phyloP scores from a whole-genome alignment of 1,140 invertebrate species.

The Drepana arcuata region DNA sequence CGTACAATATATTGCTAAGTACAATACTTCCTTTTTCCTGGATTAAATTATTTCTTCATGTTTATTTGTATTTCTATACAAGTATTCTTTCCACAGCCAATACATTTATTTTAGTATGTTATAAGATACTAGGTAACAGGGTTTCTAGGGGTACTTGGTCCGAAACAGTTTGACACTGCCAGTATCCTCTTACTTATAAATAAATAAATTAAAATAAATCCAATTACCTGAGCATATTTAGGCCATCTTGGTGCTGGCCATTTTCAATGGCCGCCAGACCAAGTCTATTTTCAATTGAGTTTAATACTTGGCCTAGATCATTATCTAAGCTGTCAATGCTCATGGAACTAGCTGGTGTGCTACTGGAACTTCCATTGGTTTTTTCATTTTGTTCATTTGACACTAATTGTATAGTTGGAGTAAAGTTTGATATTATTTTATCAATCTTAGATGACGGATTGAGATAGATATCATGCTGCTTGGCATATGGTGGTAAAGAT shows the following conservation, averaged over 20 bases:
- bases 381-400: constrained; percentile 40
- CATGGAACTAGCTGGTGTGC: constrained; percentile 5
- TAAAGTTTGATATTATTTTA: constrained; percentile 19
- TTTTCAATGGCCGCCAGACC: constrained; percentile 63
- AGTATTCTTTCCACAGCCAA: too few species aligned
- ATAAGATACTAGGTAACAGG: too few species aligned
- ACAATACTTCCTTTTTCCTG: too few species aligned
- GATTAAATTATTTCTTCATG: too few species aligned
- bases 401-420: constrained; percentile 39
- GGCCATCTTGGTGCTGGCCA: constrained; percentile 58
- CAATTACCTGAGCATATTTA: constrained; percentile 57
- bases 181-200: too few species aligned
- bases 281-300: constrained; percentile 65
- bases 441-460: constrained; percentile 23
- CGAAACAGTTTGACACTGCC: too few species aligned
- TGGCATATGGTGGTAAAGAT: constrained; percentile 28
- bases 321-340: constrained; percentile 25
- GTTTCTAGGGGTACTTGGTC: too few species aligned
- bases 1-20: too few species aligned
- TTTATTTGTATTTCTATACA: too few species aligned
- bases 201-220: neutral
- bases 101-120: too few species aligned
- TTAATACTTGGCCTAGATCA: constrained; percentile 56
- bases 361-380: constrained; percentile 14
- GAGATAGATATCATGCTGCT: constrained; percentile 17